A percentile compares a stretch with the other conserved stretches of the same genome.
These are phyloP conservation scores for Habroteleia sp. DNA, from an alignment of 2,888 invertebrate species.

Conservation along the genomic window DNA sequence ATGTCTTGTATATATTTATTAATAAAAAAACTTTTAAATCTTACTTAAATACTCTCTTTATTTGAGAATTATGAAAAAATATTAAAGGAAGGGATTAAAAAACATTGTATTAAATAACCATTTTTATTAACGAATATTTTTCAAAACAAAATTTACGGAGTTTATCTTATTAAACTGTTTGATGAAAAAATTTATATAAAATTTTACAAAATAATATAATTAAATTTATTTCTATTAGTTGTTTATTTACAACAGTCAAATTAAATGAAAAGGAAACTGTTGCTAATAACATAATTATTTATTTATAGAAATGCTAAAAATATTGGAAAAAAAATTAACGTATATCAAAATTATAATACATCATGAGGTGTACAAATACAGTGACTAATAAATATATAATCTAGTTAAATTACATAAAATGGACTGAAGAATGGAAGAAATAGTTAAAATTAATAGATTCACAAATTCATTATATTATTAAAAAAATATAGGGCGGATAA, in stretches of 20 bases:
- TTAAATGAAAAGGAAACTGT: constrained; percentile 20
- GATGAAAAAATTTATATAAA: constrained; percentile 51
- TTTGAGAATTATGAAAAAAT: no score
- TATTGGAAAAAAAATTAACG: no score
- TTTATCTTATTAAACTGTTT: constrained; percentile 45
- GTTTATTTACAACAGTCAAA: constrained; percentile 46
- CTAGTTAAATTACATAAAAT: constrained; percentile 25
- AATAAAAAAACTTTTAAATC: no score
- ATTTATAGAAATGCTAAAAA: no score
- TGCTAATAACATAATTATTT: constrained; percentile 18
- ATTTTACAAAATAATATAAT: constrained; percentile 55
- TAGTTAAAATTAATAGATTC: constrained; percentile 15
- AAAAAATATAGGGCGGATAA: no score
- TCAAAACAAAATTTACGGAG: constrained; percentile 50
- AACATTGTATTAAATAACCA: constrained; percentile 43
- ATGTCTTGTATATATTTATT: no score
- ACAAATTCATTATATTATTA: constrained; percentile 12
- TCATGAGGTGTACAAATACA: constrained; percentile 5
- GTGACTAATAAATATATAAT: constrained; percentile 33
- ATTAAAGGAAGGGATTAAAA: no score
- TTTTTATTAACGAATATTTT: constrained; percentile 56
- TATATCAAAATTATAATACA: constrained; percentile 43
- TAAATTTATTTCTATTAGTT: constrained; percentile 48
- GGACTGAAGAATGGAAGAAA: constrained; percentile 33
- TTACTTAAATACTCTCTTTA: no score